These are phyloP conservation scores for Pocillopora damicornis DNA, from an alignment of 64 coral and sea anemone genomes.

Conservation along the genomic window DNA sequence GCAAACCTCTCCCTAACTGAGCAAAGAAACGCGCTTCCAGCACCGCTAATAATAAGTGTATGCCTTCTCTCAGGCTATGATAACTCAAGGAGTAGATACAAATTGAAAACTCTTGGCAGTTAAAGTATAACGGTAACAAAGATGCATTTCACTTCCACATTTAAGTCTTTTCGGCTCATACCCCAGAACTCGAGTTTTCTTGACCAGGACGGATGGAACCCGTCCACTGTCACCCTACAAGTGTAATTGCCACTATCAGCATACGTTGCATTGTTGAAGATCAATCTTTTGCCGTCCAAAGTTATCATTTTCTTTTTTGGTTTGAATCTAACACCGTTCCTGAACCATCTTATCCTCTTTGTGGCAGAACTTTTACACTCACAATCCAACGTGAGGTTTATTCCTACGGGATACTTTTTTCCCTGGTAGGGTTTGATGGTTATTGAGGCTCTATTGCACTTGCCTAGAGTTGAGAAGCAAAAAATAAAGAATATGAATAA, in stretches of 20 bases:
- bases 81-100: background rate
- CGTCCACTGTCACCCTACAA: slow-evolving; percentile 17
- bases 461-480: background rate
- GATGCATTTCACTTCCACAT: background rate
- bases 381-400: background rate
- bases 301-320: background rate
- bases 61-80: no score
- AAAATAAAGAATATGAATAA: no score
- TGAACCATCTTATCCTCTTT: slow-evolving; percentile 17
- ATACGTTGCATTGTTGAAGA: background rate
- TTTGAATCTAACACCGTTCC: slow-evolving; percentile 27
- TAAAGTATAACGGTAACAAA: background rate
- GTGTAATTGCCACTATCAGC: slow-evolving; percentile 35
- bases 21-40: no score
- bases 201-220: background rate
- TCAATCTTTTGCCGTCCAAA: background rate
- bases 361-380: slow-evolving; percentile 12
- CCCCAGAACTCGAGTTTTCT: slow-evolving; percentile 2
- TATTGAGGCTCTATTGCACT: slow-evolving; percentile 12
- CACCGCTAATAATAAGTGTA: no score
- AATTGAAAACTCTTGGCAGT: background rate
- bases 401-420: background rate
- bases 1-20: no score
- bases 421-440: background rate
- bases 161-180: background rate